Evolutionary conservation across 2,888 invertebrate genomes (phyloP), one percentile per base, ranked within the genome.

Genomic region (Aleiodes testaceus): DNA sequence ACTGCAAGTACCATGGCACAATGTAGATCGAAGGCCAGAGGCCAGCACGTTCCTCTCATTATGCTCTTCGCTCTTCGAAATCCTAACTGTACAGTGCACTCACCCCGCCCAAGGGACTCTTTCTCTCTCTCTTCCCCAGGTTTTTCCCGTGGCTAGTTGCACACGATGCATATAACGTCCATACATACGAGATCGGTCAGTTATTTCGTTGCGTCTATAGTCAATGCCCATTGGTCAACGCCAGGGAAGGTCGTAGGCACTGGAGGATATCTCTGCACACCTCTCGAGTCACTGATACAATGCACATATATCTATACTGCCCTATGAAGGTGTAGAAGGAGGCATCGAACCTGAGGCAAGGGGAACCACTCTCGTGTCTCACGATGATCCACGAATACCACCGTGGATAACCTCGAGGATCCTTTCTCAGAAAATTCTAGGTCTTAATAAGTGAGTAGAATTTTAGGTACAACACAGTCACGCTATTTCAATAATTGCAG

Each of bases 31-130:
- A 75, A 77, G 83, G 81, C 81, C 82, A 82, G 76, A 80, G 83
- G 83, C 79, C 82, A 84, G 80, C 84, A 84, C 82, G 83, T 83
- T 82, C 81, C 81, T 80, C 83, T 84, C 84, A 83, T 84, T 84
- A 83, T 80, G 80, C 79, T 79, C 77, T 70, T 77, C 77, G 73
- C 77, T 80, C 77, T 73, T 80, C 78, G 81, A 80, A 80, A 80
- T 82, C 76, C 82, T 84, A 84, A 84, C 84, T 84, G 84, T 84
- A 84, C 81, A 84, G 77, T 79, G 79, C 80, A 77, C 77, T 80
- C 80, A 82, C 82, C 84, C 83, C 83, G 82, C 84, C 84, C 82
- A 81, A 83, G 79, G 80, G 79, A 74, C 73, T 66, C 36, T 36
- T 9, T 36, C 26, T 36, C 9, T 36, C 36, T 36, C 36, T 36